Evolutionary conservation across 1,140 invertebrate genomes (phyloP).

Genomic region (Cydia splendana): DNA sequence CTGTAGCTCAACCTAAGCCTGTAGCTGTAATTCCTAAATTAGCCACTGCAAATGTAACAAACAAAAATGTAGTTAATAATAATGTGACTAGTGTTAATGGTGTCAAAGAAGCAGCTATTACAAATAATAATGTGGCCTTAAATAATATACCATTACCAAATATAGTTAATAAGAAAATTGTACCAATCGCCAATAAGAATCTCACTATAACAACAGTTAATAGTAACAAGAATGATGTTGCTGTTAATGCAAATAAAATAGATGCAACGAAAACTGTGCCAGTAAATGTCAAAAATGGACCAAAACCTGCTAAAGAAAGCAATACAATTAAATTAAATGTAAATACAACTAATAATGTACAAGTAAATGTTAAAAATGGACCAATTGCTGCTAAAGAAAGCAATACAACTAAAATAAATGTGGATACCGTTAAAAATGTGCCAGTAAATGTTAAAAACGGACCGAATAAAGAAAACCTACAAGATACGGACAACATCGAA

Average conservation of each 20-base stretch:
- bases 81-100: background rate
- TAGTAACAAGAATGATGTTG: background rate
- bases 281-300: background rate
- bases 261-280: background rate
- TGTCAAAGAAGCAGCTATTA: background rate
- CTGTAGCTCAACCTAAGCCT: background rate
- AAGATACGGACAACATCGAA: background rate
- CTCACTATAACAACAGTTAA: background rate
- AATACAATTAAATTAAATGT: background rate
- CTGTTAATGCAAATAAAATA: background rate
- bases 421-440: background rate
- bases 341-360: background rate
- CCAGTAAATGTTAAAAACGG: background rate
- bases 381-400: background rate
- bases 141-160: slow-evolving; percentile 4
- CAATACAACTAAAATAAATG: background rate
- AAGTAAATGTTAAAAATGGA: background rate
- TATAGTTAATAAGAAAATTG: background rate
- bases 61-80: background rate
- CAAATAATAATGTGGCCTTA: background rate
- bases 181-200: background rate
- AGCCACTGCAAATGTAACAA: background rate
- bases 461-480: background rate
- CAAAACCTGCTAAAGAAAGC: background rate
- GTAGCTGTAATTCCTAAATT: background rate